Evolutionary conservation across 2,113 vertebrate genomes (phyloP).

Genomic region (Corythoichthys haematopterus): DNA sequence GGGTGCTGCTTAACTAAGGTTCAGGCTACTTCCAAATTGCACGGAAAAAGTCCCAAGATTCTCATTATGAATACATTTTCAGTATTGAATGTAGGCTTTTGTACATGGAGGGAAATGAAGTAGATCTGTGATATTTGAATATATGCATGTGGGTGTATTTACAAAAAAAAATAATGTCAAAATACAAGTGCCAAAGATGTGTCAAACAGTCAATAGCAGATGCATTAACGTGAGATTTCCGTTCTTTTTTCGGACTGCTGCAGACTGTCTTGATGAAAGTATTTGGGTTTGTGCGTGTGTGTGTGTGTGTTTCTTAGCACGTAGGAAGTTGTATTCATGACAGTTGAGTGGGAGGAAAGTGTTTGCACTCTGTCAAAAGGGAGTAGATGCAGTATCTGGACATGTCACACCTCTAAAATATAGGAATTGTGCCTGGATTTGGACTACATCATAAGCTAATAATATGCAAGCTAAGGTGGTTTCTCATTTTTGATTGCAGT

Average conservation of each 20-base stretch:
- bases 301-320: constrained; percentile 16
- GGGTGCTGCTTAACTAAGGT: background rate
- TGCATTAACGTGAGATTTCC: constrained; percentile 31
- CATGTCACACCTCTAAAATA: background rate
- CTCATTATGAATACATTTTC: constrained; percentile 7
- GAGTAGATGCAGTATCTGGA: background rate
- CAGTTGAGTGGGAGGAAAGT: constrained; percentile 4
- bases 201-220: constrained; percentile 13
- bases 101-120: background rate
- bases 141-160: background rate
- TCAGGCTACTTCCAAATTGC: constrained; percentile 7
- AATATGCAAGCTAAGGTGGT: no score
- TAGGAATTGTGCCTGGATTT: background rate
- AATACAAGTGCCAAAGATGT: background rate
- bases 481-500: no score
- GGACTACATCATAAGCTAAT: background rate
- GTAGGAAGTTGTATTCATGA: constrained; percentile 11
- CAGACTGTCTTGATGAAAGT: background rate
- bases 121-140: background rate
- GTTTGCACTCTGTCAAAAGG: background rate
- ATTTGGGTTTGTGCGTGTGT: background rate
- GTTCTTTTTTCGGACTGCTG: constrained; percentile 24
- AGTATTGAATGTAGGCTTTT: background rate
- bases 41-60: background rate
- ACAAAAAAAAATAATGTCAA: constrained; percentile 14